Percentiles rank a stretch among this genome's conserved stretches.
phyloP scores from a whole-genome alignment of 2,113 vertebrate genomes.

The Mellivora capensis region DNA sequence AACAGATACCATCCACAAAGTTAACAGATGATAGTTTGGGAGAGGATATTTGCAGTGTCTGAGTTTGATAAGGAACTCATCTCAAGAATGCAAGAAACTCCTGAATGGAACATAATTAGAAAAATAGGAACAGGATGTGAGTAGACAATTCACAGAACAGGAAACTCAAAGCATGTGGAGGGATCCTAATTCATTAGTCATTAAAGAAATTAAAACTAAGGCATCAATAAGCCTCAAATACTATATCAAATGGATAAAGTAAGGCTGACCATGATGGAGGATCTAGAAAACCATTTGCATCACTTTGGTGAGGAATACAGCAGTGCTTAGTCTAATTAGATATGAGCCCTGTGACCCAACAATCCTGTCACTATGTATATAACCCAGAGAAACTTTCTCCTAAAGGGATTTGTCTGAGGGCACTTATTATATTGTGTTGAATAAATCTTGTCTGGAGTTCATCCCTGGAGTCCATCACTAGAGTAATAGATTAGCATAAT shows the following conservation, averaged over 20 bases:
- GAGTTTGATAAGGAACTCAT: background rate
- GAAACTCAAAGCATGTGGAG: background rate
- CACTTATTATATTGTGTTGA: background rate
- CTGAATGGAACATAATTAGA: background rate
- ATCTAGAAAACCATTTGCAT: background rate
- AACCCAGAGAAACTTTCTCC: background rate
- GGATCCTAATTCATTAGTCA: background rate
- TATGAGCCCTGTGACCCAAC: accelerated
- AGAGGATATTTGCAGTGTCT: background rate
- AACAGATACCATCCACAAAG: background rate
- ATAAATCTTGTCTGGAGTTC: background rate
- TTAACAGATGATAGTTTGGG: background rate
- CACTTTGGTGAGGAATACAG: background rate
- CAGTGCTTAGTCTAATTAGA: background rate
- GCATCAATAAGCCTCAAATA: background rate
- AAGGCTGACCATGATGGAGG: background rate
- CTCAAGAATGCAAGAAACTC: background rate
- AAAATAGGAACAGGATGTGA: background rate
- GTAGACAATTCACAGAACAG: background rate
- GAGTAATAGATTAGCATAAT: background rate
- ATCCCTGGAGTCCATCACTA: background rate
- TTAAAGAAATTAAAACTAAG: background rate
- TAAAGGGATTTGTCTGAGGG: background rate
- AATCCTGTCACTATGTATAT: background rate
- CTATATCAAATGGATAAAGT: background rate